Base-by-base conservation (phyloP, 2,797 vertebrate species). In the Lophius americanus region DNA sequence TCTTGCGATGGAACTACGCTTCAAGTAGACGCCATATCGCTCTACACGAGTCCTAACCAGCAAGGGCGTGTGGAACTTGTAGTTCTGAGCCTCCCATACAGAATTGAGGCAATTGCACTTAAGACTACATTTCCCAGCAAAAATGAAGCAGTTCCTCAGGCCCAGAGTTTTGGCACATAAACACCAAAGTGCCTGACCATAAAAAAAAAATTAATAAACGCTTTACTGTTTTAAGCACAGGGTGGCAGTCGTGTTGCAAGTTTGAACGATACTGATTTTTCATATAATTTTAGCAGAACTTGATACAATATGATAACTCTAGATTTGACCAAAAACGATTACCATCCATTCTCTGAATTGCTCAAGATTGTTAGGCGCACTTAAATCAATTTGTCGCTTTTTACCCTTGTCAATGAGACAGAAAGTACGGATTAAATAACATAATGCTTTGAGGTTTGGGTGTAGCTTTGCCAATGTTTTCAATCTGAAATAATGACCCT, bases 11-110 rank as follows among this genome's bases (percentile, higher is more conserved):
- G 54, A 0, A 60, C 10, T 76, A 72, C 92, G 92, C 80, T 92
- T 91, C 69, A 93, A 75, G 64, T 70, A 73, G 86, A 88, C 88
- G 84, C 90, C 92, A 93, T 93, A 13, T 59, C 70, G 47, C 8
- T 37, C 50, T 2, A 72, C 62, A 77, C 48, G 75, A 81, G 72
- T 69, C 32, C 10, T 4, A 36, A 4, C 3, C 1, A 6, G 54
- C 54, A 59, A 56, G 4, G 70, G 8, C 1, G 71, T 84, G 2
- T 91, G 91, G 92, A 86, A 89, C 2, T 54, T 61, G 92, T 87
- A 90, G 92, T 93, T 5, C 33, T 2, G 10, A 9, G 1, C 0
- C 4, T 0, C 12, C 0, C 0, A 0, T 1, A 2, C n/a, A 32
- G 4, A 12, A 0, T 13, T 0, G 2, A 10, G 12, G 1, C 0